phyloP scores from a whole-genome alignment of 2,888 invertebrate species.

The Nezara viridula region DNA sequence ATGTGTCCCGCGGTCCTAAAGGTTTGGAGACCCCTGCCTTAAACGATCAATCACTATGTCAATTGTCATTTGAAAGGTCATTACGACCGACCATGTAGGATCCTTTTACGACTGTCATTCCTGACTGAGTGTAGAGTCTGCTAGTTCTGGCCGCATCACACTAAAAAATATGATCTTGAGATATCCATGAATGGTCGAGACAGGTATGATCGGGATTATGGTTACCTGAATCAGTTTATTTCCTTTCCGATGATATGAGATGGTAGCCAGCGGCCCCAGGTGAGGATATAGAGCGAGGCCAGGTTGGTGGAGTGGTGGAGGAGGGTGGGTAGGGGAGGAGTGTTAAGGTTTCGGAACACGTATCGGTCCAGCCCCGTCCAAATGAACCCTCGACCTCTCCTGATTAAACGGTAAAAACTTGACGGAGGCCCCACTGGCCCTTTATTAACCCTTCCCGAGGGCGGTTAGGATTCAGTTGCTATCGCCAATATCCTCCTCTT shows the following conservation, averaged over 20 bases:
- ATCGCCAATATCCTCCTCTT: slow-evolving; percentile 50
- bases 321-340: neutral
- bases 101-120: too few relatives aligned
- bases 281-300: neutral
- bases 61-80: too few relatives aligned
- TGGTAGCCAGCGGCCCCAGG: neutral
- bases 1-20: too few relatives aligned
- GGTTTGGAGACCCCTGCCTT: too few relatives aligned
- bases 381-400: slow-evolving; percentile 54
- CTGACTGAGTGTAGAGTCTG: too few relatives aligned
- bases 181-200: neutral
- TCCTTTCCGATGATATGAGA: neutral
- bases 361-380: slow-evolving; percentile 40
- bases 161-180: too few relatives aligned
- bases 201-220: neutral
- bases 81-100: too few relatives aligned
- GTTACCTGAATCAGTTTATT: neutral
- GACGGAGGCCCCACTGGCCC: slow-evolving; percentile 32
- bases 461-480: slow-evolving; percentile 51
- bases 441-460: slow-evolving; percentile 36
- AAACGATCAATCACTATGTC: too few relatives aligned
- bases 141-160: too few relatives aligned
- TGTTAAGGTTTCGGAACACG: slow-evolving; percentile 48
- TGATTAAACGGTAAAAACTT: slow-evolving; percentile 57
- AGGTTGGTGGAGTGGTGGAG: neutral